phyloP scores from a whole-genome alignment of 2,113 vertebrate species.

The western clawed frog (Xenopus tropicalis) region UCB_Xtro_10.0 CM004444.2:179326001-179326500 shows the following conservation, averaged over 20 bases:
- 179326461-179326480: neutral
- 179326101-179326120: too few relatives aligned
- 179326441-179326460: neutral
- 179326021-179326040: too few relatives aligned
- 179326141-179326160: too few relatives aligned
- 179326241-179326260: neutral
- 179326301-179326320: neutral
- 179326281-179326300: neutral
- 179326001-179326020: too few relatives aligned
- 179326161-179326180: too few relatives aligned
- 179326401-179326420: neutral
- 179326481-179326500: neutral
- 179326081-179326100: too few relatives aligned
- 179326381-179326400: neutral
- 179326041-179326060: too few relatives aligned
- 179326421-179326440: neutral
- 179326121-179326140: too few relatives aligned
- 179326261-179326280: neutral
- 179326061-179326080: too few relatives aligned
- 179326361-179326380: too few relatives aligned
- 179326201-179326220: neutral
- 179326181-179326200: too few relatives aligned
- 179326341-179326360: neutral
- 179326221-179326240: conserved; percentile 1
- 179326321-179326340: neutral